Evolutionary conservation across 2,797 vertebrate genomes (phyloP).

Genomic region (Fistularia commersonii): DNA sequence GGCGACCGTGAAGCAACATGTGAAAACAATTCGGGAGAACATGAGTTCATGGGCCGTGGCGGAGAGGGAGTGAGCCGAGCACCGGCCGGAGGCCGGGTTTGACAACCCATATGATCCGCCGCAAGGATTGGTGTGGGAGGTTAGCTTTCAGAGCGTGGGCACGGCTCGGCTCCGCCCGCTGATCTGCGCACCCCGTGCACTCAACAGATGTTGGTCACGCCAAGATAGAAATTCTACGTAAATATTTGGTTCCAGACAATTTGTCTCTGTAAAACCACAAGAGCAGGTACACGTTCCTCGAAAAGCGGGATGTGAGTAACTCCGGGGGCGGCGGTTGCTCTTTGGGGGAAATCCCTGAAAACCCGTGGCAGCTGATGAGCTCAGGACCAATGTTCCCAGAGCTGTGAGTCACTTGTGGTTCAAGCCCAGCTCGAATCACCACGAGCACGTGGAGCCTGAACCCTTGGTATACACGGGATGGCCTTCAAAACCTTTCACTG

Average conservation of each 20-base stretch:
- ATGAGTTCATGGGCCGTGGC: conserved; percentile 32
- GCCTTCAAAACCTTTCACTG: too few relatives aligned
- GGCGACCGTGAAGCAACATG: conserved; percentile 19
- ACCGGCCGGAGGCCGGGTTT: conserved; percentile 3
- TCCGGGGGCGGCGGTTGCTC: conserved; percentile 6
- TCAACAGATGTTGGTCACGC: too few relatives aligned
- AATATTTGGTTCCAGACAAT: too few relatives aligned
- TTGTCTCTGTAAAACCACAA: too few relatives aligned
- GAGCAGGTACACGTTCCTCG: too few relatives aligned
- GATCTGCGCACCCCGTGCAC: too few relatives aligned
- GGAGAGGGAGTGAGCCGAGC: conserved; percentile 8
- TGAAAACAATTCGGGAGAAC: conserved; percentile 32
- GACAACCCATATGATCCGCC: conserved; percentile 12
- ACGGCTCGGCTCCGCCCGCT: too few relatives aligned
- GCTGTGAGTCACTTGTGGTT: conserved; percentile 18
- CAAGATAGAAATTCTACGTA: too few relatives aligned
- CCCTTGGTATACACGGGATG: too few relatives aligned
- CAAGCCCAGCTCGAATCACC: conserved; percentile 6
- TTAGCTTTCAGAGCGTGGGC: too few relatives aligned
- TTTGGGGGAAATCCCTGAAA: neutral
- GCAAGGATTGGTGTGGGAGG: conserved; percentile 1
- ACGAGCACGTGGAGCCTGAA: too few relatives aligned
- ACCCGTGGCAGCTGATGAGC: conserved; percentile 6
- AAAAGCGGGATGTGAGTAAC: too few relatives aligned
- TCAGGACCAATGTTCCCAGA: neutral